Percentiles rank a stretch among this genome's conserved stretches.
Evolutionary conservation across 2,888 invertebrate species (phyloP).

Genomic region (Meliscaeva auricollis): DNA sequence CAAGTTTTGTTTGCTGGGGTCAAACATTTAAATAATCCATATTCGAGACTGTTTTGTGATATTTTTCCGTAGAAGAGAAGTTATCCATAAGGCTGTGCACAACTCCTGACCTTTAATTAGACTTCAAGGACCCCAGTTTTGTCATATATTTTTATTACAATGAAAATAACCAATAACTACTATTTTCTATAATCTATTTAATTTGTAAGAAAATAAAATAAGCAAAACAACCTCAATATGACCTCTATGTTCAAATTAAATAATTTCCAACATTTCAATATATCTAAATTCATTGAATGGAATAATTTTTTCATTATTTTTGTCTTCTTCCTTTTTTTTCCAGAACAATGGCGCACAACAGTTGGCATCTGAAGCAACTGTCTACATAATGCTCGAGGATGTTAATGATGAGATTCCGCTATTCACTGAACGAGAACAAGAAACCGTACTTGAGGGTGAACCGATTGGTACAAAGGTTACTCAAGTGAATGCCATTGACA

Average conservation of each 20-base stretch:
- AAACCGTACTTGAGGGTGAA: constrained; percentile 97
- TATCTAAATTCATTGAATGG: not conserved
- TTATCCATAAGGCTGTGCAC: no score
- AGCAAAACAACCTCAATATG: not conserved
- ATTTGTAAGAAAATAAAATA: no score
- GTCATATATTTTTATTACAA: no score
- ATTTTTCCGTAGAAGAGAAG: no score
- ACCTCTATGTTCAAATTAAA: constrained; percentile 4
- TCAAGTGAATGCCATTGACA: constrained; percentile 97
- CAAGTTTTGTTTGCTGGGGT: no score
- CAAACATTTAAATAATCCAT: no score
- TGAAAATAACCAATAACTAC: no score
- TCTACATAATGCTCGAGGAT: constrained; percentile 96
- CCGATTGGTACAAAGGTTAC: constrained; percentile 97
- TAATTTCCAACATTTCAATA: constrained; percentile 22
- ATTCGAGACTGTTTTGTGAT: no score
- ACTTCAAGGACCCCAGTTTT: no score
- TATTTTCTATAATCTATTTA: no score
- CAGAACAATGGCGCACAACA: constrained; percentile 98
- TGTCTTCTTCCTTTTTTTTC: constrained; percentile 71
- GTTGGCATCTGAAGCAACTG: constrained; percentile 96
- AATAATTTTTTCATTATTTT: not conserved
- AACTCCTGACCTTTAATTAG: no score
- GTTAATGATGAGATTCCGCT: constrained; percentile 98
- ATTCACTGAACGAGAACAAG: constrained; percentile 97